A percentile compares a stretch with the other conserved stretches of the same genome.
These are phyloP conservation scores for Leptinotarsa tumamoca DNA, from an alignment of 2,888 invertebrate genomes.

Conservation along the genomic window DNA sequence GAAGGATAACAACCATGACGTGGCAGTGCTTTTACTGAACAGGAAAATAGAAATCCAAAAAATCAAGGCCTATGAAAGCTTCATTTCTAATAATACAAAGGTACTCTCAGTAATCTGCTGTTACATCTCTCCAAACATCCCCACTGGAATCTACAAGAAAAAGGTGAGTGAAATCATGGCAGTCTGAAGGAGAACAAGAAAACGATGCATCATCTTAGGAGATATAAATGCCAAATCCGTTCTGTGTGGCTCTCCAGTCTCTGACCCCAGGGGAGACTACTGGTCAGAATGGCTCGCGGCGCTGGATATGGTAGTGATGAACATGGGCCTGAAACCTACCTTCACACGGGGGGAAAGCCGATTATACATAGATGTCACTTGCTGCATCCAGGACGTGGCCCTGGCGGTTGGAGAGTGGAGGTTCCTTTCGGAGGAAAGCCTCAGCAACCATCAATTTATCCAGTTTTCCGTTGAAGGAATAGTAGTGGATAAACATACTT, in stretches of 20 bases:
- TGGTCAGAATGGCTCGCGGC: slow-evolving; percentile 24
- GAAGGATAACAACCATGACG: slow-evolving; percentile 1
- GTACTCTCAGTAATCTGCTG: slow-evolving; percentile 1
- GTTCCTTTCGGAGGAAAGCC: too few relatives aligned
- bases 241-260: slow-evolving; percentile 10
- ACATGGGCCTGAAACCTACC: slow-evolving; percentile 27
- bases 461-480: too few relatives aligned
- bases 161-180: slow-evolving; percentile 25
- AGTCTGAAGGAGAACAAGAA: not conserved
- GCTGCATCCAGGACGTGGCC: too few relatives aligned
- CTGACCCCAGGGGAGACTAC: slow-evolving; percentile 26
- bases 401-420: not conserved
- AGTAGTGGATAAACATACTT: too few relatives aligned
- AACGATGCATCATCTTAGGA: not conserved
- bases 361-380: slow-evolving; percentile 20
- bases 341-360: slow-evolving; percentile 23
- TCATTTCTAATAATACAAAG: not conserved
- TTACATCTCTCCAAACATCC: not conserved
- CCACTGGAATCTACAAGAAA: not conserved
- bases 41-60: slow-evolving; percentile 10
- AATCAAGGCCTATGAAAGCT: not conserved
- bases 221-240: too few relatives aligned
- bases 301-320: slow-evolving; percentile 11
- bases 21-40: too few relatives aligned
- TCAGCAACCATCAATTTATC: too few relatives aligned